A percentile compares a stretch with the other conserved stretches of the same genome.
Evolutionary conservation across 2,113 vertebrate genomes (phyloP).

Genomic region (Bothrops jararaca): DNA sequence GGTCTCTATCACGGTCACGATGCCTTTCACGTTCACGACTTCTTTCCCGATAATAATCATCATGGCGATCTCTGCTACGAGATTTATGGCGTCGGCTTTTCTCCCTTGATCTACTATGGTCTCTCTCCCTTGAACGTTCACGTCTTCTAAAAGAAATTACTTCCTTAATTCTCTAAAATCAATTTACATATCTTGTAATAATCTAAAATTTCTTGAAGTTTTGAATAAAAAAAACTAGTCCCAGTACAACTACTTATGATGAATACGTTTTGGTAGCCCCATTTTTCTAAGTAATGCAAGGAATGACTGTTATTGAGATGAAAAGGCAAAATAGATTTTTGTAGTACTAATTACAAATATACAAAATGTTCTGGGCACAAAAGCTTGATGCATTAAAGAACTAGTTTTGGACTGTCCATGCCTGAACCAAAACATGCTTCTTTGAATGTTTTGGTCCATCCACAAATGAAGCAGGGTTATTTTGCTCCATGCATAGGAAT

Average conservation of each 20-base stretch:
- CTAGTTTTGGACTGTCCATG: not conserved
- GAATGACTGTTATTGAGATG: not conserved
- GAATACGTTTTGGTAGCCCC: not conserved
- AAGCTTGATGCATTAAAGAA: not conserved
- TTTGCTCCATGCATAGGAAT: not conserved
- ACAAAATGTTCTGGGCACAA: not conserved
- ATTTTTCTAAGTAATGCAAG: not conserved
- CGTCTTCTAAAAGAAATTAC: conserved; percentile 85
- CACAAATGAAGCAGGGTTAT: not conserved
- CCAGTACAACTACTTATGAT: not conserved
- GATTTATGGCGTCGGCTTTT: conserved; percentile 97
- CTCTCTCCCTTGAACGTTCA: conserved; percentile 96
- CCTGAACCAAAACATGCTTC: not conserved
- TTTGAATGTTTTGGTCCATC: not conserved
- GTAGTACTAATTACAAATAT: not conserved
- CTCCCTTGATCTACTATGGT: conserved; percentile 97
- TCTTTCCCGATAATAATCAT: conserved; percentile 96
- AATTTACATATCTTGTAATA: not conserved
- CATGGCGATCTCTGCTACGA: conserved; percentile 93
- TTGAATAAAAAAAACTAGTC: not conserved
- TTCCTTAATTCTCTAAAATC: conserved; percentile 68
- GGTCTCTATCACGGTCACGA: conserved; percentile 89
- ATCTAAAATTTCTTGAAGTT: not conserved
- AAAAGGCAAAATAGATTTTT: not conserved
- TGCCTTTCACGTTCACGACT: conserved; percentile 95